phyloP scores from a whole-genome alignment of 2,797 vertebrate genomes.

The Poecilia picta region DNA sequence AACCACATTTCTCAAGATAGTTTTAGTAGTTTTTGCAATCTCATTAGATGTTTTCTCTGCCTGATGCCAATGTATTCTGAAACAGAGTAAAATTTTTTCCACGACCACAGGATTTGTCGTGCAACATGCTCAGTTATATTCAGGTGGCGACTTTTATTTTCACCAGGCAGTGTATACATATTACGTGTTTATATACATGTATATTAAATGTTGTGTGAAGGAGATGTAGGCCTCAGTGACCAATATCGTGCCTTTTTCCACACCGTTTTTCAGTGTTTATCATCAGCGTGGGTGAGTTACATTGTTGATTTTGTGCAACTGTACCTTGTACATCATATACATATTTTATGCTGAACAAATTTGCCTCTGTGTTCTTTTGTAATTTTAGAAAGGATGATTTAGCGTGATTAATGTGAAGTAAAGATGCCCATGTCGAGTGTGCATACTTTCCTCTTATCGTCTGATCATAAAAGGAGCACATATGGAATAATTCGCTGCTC shows the following conservation, averaged over 20 bases:
- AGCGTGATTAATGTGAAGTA: not conserved
- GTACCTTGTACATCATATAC: constrained; percentile 5
- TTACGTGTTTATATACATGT: not conserved
- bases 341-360: constrained; percentile 14
- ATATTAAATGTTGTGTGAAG: not conserved
- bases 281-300: not conserved
- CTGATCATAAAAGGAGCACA: not conserved
- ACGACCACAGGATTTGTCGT: too few relatives aligned
- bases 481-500: not conserved
- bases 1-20: too few relatives aligned
- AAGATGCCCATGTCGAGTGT: not conserved
- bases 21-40: too few relatives aligned
- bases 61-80: too few relatives aligned
- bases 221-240: constrained; percentile 18
- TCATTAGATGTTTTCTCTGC: too few relatives aligned
- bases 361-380: constrained; percentile 29
- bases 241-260: constrained; percentile 53
- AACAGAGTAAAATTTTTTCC: too few relatives aligned
- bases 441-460: not conserved
- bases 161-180: too few relatives aligned
- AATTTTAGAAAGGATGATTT: not conserved
- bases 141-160: too few relatives aligned
- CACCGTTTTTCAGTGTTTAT: constrained; percentile 2
- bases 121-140: too few relatives aligned
- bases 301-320: constrained; percentile 1